Evolutionary conservation across 2,113 vertebrate species (phyloP).

Genomic region (Himantopus leucocephalus): DNA sequence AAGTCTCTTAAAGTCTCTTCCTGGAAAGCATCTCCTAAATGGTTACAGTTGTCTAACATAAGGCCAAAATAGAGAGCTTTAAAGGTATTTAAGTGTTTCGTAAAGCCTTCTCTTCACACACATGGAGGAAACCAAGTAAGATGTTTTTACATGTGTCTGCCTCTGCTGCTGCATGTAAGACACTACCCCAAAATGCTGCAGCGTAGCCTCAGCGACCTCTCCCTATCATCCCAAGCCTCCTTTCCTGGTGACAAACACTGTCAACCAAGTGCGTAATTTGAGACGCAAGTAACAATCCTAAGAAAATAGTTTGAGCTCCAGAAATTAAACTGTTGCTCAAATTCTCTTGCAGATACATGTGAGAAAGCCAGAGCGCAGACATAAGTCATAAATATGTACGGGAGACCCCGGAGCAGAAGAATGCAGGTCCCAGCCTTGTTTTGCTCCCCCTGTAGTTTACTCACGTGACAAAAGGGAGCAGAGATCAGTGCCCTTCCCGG

Average conservation of each 20-base stretch:
- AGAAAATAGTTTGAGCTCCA: neutral
- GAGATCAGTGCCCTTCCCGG: neutral
- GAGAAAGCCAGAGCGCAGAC: neutral
- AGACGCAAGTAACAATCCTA: neutral
- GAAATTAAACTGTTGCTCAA: neutral
- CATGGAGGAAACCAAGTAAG: neutral
- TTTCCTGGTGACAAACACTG: neutral
- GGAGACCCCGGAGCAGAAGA: neutral
- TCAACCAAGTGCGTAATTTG: neutral
- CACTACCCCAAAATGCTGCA: neutral
- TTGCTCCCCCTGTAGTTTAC: neutral
- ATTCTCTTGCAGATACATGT: neutral
- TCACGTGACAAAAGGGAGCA: neutral
- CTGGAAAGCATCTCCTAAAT: neutral
- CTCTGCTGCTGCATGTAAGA: neutral
- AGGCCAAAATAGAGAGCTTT: neutral
- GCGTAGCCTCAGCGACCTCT: accelerated
- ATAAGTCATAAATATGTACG: neutral
- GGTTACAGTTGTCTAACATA: neutral
- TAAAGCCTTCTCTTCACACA: neutral
- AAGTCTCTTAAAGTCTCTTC: neutral
- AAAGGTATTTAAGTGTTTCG: neutral
- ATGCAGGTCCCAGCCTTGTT: neutral
- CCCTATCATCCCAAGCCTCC: neutral
- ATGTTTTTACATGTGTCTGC: neutral